Evolutionary conservation across 2,797 vertebrate genomes (phyloP), one percentile per base, ranked within the genome.

Genomic region (Bryconaethiops microstoma): DNA sequence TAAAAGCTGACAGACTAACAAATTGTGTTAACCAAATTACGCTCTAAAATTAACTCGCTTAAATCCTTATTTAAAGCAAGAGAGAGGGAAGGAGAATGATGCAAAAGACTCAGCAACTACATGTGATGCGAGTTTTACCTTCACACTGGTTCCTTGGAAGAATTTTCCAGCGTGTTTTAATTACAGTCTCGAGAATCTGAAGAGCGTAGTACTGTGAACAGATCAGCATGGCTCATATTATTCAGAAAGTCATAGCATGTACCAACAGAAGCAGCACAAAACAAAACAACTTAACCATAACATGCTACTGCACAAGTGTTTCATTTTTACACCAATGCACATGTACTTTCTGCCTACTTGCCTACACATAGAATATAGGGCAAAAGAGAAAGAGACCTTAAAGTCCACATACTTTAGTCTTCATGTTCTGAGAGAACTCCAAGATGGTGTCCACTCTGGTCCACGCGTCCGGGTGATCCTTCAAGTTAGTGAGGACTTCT

Each of bases 151-250:
- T 96, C 88, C 98, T 95, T 2, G 98, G 98, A 57, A 99, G 96
- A 90, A 99, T 97, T 94, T 99, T 99, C 98, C 98, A 99, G 88
- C 98, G 96, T 81, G 97, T 99, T 95, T 99, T 99, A 91, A 99
- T 99, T 91, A 99, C 98, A 0, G 96, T 95, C 94, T 99, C 98
- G 91, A 99, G 94, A 90, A 99, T 99, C 93, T 99, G 98, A 87
- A 99, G 95, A 17, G 97, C 97, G 86, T 99, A 99, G 92, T 99
- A 99, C 98, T 99, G 95, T 93, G 92, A 96, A 92, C 94, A 92
- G 69, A 72, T 16, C 9, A 60, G 39, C 19, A 63, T 59, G 72
- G 21, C 67, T 50, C 12, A 14, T 63, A 23, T 60, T 35, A 70
- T 77, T 54, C 7, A 23, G 21, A 19, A 5, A 50, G 17, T 64